Base-by-base conservation (phyloP, 2,888 invertebrate species). In the Tetragonisca angustula region DNA sequence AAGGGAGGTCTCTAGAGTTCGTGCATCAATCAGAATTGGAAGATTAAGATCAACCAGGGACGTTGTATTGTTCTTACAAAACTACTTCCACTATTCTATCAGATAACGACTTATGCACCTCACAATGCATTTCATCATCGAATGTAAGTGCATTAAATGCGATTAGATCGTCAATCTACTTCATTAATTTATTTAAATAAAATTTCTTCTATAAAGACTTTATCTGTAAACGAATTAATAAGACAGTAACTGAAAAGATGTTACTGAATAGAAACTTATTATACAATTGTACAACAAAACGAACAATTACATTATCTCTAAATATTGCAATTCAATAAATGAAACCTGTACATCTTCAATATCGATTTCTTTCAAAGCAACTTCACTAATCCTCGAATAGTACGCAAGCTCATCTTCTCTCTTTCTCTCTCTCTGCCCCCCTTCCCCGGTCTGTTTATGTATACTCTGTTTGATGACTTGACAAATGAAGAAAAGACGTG, bases 401-500 rank as follows among this genome's bases (percentile, higher is more conserved):
- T n/a, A 15, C 13, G n/a, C 13, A n/a, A 56, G 13, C 61, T 61
- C 24, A 27, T 9, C 61, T 27, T 19, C n/a, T 43, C 27, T 61
- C 9, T 24, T 15, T 61, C 15, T 61, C 13, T 43, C 2, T 43
- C 3, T 5, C 27, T n/a, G n/a, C 15, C 19, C 11, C 15, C 13
- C 6, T 49, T 2, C 4, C 4, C 32, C 32, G 32, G 43, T 43
- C 2, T 43, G 43, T 43, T 43, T 43, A 43, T 43, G 43, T 43
- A 36, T 56, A n/a, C n/a, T 56, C 13, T 59, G 56, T 59, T 59
- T n/a, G n/a, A 13, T 32, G 6, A 43, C 15, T 21, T 54, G 24
- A 27, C 49, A 43, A 72, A 72, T 19, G 72, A 49, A 72, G n/a
- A 50, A 52, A 74, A 49, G 74, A 83, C 87, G 89, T 90, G 91